Evolutionary conservation across 2,888 invertebrate species (phyloP).

Genomic region (Epirrhoe tristata): DNA sequence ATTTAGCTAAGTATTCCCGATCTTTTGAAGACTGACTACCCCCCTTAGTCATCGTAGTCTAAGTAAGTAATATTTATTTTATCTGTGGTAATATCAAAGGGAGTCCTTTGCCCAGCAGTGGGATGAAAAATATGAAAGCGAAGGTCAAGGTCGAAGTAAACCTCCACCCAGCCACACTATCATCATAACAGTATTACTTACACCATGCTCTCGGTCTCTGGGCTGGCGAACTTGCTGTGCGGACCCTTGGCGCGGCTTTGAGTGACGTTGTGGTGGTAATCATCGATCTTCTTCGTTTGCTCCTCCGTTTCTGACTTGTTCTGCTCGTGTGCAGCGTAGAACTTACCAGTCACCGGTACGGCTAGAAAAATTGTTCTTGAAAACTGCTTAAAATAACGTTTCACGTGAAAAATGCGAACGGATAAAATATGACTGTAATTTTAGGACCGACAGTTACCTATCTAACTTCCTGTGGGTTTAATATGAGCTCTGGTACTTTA

Average conservation of each 20-base stretch:
- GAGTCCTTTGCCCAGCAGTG: too few species aligned
- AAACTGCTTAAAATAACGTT: background rate
- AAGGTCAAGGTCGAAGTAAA: too few species aligned
- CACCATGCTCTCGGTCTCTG: constrained; percentile 72
- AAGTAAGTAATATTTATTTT: too few species aligned
- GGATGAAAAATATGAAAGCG: too few species aligned
- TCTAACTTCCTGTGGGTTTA: too few species aligned
- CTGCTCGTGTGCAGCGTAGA: constrained; percentile 76
- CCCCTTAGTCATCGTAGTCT: too few species aligned
- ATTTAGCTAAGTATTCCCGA: too few species aligned
- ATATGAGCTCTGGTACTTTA: too few species aligned
- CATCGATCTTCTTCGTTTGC: constrained; percentile 62
- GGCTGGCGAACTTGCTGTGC: constrained; percentile 65
- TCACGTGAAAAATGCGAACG: background rate
- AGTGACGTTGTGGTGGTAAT: constrained; percentile 68
- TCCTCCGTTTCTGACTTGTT: constrained; percentile 60
- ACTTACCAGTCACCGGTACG: constrained; percentile 74
- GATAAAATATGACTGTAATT: too few species aligned
- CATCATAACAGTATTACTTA: constrained; percentile 45
- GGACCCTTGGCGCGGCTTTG: constrained; percentile 75
- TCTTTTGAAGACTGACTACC: too few species aligned
- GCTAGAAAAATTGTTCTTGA: constrained; percentile 47
- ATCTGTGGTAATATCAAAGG: too few species aligned
- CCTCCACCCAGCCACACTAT: background rate
- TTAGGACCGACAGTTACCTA: too few species aligned